phyloP scores from a whole-genome alignment of 2,113 vertebrate species.

The Spea bombifrons region DNA sequence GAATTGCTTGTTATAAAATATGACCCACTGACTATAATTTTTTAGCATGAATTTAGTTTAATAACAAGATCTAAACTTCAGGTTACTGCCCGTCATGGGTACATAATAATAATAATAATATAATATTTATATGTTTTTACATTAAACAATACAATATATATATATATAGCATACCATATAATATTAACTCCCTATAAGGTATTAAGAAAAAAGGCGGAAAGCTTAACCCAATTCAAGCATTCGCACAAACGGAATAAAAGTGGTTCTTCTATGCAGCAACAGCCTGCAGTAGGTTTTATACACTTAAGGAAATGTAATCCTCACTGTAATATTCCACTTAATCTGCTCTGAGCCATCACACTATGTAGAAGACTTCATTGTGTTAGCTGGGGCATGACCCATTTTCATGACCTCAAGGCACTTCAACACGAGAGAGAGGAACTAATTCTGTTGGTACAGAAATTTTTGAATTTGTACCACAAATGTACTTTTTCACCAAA shows the following conservation, averaged over 20 bases:
- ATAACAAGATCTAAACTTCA: too few relatives aligned
- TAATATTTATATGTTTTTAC: too few relatives aligned
- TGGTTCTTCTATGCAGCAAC: not conserved
- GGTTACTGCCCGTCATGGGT: too few relatives aligned
- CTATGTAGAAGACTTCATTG: constrained; percentile 24
- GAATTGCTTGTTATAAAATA: too few relatives aligned
- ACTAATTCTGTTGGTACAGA: not conserved
- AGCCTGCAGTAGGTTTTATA: constrained; percentile 33
- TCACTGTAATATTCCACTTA: constrained; percentile 38
- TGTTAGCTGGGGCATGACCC: constrained; percentile 35
- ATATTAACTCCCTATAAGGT: not conserved
- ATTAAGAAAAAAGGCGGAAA: not conserved
- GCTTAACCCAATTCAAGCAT: not conserved
- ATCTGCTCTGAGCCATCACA: constrained; percentile 40
- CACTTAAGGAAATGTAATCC: constrained; percentile 47
- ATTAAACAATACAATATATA: too few relatives aligned
- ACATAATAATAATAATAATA: too few relatives aligned
- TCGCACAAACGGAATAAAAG: constrained; percentile 13
- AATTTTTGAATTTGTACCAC: too few relatives aligned
- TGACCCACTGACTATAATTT: too few relatives aligned
- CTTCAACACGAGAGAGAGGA: not conserved
- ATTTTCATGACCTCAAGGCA: constrained; percentile 34
- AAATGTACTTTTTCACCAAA: too few relatives aligned
- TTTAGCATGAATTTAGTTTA: too few relatives aligned
- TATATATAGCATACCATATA: not conserved